phyloP scores from a whole-genome alignment of 2,797 vertebrate genomes.

The Heterohyrax brucei region DNA sequence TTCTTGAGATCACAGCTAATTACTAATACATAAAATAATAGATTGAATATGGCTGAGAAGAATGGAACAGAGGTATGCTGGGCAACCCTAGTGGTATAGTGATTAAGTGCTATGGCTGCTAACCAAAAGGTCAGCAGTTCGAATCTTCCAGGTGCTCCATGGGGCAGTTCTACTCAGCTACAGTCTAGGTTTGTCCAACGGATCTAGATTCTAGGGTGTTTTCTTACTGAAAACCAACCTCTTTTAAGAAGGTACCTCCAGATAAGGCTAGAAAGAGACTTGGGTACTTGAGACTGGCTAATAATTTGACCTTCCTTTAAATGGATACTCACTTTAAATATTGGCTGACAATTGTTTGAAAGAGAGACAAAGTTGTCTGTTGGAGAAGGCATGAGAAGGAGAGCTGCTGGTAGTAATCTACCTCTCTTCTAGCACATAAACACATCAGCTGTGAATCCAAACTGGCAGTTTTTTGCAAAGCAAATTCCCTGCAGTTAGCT shows the following conservation, averaged over 20 bases:
- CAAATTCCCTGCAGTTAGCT: not conserved
- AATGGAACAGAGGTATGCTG: not conserved
- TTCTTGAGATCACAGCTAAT: conserved; percentile 38
- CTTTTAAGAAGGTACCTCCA: not conserved
- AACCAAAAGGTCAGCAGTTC: no score
- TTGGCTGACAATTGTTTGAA: not conserved
- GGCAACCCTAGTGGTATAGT: no score
- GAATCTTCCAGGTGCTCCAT: no score
- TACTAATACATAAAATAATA: conserved; percentile 60
- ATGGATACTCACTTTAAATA: not conserved
- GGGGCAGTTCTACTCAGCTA: no score
- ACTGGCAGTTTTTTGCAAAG: conserved; percentile 7
- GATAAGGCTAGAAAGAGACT: not conserved
- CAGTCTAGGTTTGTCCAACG: not conserved
- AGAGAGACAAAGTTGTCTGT: not conserved
- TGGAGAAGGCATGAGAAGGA: not conserved
- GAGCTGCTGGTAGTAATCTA: not conserved
- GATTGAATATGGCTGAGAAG: conserved; percentile 31
- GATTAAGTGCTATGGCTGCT: no score
- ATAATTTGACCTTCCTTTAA: not conserved
- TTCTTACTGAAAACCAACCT: not conserved
- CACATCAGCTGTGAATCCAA: not conserved
- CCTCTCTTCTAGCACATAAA: not conserved
- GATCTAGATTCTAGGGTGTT: not conserved
- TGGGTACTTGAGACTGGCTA: not conserved